Evolutionary conservation across 1,140 invertebrate species (phyloP).

Genomic region (Pachypsylla venusta): DNA sequence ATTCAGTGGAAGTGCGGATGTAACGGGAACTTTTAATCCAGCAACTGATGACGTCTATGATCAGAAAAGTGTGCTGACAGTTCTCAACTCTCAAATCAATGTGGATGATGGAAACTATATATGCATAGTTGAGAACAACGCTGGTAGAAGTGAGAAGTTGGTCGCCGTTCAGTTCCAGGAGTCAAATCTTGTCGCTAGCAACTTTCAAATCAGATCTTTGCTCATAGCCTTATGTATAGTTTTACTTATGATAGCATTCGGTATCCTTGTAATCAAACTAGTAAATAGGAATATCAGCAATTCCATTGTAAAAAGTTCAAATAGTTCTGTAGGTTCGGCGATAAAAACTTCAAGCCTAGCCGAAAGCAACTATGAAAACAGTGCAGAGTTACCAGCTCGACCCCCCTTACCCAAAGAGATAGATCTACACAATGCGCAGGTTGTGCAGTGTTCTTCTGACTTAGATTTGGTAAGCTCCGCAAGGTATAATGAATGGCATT

Average conservation of each 20-base stretch:
- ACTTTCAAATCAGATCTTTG: constrained; percentile 1
- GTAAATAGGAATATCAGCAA: constrained; percentile 5
- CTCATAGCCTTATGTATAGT: neutral
- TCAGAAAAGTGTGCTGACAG: constrained; percentile 1
- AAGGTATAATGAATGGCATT: constrained; percentile 2
- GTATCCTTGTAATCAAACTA: neutral
- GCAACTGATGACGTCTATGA: neutral
- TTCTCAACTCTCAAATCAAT: neutral
- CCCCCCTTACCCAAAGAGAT: neutral
- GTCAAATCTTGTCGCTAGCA: constrained; percentile 19
- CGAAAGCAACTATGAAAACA: neutral
- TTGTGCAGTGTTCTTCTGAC: neutral
- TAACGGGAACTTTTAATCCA: neutral
- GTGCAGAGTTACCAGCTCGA: neutral
- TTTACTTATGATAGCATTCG: constrained; percentile 5
- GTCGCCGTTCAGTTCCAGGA: constrained; percentile 44
- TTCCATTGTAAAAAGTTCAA: constrained; percentile 1
- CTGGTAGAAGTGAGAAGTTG: constrained; percentile 59
- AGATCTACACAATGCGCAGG: constrained; percentile 1
- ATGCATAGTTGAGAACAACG: constrained; percentile 40
- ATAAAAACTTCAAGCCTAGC: neutral
- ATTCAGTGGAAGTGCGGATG: neutral
- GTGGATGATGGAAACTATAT: neutral
- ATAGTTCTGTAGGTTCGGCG: neutral
- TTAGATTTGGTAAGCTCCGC: neutral